Percentiles rank a stretch among this genome's conserved stretches.
These are phyloP conservation scores for Xanthorhoe designata DNA, from an alignment of 2,888 invertebrate species.

Conservation along the genomic window DNA sequence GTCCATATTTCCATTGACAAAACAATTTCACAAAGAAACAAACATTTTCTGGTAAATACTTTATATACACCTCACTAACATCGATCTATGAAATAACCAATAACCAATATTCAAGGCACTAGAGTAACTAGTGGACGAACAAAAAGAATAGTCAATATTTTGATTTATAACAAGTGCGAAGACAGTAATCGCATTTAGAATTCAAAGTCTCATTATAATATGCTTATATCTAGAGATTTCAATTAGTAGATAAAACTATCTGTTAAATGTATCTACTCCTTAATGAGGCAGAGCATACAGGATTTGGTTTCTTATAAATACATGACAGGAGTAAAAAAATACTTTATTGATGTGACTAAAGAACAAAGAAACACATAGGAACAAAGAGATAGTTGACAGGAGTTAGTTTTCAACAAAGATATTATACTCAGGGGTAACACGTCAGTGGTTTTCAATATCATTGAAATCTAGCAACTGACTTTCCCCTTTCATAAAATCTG, in stretches of 20 bases:
- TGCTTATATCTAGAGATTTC: constrained; percentile 24
- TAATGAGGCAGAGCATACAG: constrained; percentile 19
- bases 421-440: too few relatives aligned
- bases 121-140: constrained; percentile 72
- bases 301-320: background rate
- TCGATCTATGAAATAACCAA: constrained; percentile 41
- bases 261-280: constrained; percentile 3
- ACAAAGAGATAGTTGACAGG: too few relatives aligned
- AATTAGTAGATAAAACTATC: constrained; percentile 20
- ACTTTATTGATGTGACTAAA: too few relatives aligned
- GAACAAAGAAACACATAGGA: too few relatives aligned
- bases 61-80: constrained; percentile 21
- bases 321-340: background rate
- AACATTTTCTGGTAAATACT: constrained; percentile 15
- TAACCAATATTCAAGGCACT: constrained; percentile 74
- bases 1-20: constrained; percentile 4
- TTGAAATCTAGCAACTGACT: background rate
- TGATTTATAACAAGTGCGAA: constrained; percentile 45
- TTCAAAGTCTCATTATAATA: constrained; percentile 22
- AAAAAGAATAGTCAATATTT: constrained; percentile 36
- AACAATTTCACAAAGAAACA: constrained; percentile 37
- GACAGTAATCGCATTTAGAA: constrained; percentile 25
- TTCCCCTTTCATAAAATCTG: background rate
- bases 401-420: too few relatives aligned
- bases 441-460: too few relatives aligned